These are phyloP conservation scores for Peromyscus maniculatus DNA, from an alignment of 2,113 vertebrate species.

Conservation along the genomic window DNA sequence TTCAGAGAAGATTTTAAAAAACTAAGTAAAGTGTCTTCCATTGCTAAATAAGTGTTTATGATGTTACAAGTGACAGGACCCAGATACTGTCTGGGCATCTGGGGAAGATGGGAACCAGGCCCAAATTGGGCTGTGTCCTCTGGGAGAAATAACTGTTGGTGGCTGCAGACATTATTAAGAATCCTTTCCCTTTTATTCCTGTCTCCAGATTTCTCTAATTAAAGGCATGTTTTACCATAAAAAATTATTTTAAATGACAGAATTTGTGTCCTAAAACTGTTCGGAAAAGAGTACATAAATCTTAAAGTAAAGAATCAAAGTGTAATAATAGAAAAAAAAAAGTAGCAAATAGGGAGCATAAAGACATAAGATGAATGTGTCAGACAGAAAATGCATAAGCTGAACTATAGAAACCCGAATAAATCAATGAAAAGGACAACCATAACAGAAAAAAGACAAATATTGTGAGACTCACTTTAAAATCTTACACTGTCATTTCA, in stretches of 20 bases:
- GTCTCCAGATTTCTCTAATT: background rate
- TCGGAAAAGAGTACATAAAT: background rate
- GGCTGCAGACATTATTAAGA: background rate
- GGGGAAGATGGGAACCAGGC: background rate
- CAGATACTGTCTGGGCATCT: background rate
- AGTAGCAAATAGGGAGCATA: background rate
- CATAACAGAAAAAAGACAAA: background rate
- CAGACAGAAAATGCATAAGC: background rate
- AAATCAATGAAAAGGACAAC: background rate
- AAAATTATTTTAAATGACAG: too few species aligned
- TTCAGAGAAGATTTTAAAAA: constrained; percentile 78
- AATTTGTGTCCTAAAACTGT: background rate
- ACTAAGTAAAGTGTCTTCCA: constrained; percentile 84
- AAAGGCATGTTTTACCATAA: background rate
- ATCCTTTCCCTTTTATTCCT: too few species aligned
- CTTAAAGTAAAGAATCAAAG: background rate
- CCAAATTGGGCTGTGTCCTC: background rate
- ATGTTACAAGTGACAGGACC: constrained; percentile 28
- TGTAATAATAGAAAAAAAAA: background rate
- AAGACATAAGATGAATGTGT: background rate
- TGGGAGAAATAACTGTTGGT: background rate
- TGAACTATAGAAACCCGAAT: background rate
- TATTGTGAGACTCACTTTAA: background rate
- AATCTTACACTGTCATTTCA: background rate
- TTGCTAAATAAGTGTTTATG: constrained; percentile 61